Percentiles rank a stretch among this genome's conserved stretches.
These are phyloP conservation scores for Caenorhabditis japonica DNA, from an alignment of 2,888 invertebrate species.

Conservation along the genomic window DNA sequence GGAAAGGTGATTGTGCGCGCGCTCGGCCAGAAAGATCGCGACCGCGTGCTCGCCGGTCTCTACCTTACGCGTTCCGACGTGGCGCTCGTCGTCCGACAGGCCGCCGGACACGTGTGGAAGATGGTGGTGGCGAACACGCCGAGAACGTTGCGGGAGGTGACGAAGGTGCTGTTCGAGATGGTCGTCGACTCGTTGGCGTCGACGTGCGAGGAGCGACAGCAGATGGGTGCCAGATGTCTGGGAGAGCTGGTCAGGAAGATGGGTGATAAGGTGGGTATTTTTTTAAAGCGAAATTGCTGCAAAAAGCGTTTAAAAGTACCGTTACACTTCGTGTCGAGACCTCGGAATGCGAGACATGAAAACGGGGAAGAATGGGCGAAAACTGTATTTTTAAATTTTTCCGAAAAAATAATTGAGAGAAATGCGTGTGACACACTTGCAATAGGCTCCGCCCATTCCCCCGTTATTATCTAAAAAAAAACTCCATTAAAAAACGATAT, in stretches of 20 bases:
- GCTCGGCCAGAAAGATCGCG: conserved; percentile 89
- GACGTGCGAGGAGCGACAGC: conserved; percentile 94
- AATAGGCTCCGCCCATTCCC: too few relatives aligned
- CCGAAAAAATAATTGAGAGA: too few relatives aligned
- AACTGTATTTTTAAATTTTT: too few relatives aligned
- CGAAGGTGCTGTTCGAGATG: conserved; percentile 92
- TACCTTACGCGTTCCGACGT: conserved; percentile 99
- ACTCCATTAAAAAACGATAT: too few relatives aligned
- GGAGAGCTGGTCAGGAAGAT: conserved; percentile 96
- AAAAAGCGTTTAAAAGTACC: too few relatives aligned
- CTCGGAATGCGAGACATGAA: too few relatives aligned
- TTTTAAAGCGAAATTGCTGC: too few relatives aligned
- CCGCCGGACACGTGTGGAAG: conserved; percentile 99
- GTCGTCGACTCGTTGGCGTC: conserved; percentile 91
- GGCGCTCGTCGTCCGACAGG: conserved; percentile 94
- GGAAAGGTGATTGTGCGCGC: conserved; percentile 90
- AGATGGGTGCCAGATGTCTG: conserved; percentile 92
- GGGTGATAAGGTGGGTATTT: conserved; percentile 87
- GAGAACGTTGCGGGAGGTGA: conserved; percentile 92
- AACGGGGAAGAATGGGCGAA: too few relatives aligned
- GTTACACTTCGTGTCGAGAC: too few relatives aligned
- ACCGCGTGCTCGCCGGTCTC: conserved; percentile 91
- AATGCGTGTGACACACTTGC: too few relatives aligned
- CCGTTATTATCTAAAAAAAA: too few relatives aligned
- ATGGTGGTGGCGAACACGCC: conserved; percentile 98